Conservation (phyloP, 2,797 vertebrate genomes). For the Ibycter americanus region DNA sequence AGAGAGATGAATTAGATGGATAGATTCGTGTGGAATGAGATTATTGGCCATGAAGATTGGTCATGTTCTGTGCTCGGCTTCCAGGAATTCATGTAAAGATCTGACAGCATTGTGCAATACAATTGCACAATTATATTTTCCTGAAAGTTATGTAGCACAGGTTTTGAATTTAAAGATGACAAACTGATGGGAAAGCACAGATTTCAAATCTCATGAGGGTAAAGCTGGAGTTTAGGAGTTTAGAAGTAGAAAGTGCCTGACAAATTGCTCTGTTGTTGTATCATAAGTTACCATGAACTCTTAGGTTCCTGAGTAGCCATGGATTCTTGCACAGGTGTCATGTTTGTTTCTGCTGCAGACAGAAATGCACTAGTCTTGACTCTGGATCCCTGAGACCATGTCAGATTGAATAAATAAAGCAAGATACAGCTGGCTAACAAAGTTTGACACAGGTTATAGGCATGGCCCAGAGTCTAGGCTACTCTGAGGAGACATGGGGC, state of each 20-base stretch:
- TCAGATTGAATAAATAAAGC: slow-evolving; percentile 27
- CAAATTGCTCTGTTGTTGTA: not conserved
- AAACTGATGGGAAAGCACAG: not conserved
- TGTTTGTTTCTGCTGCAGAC: slow-evolving; percentile 10
- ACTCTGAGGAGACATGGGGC: not conserved
- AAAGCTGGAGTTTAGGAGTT: not conserved
- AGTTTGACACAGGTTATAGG: slow-evolving; percentile 11
- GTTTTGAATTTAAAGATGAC: slow-evolving; percentile 7
- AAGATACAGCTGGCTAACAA: not conserved
- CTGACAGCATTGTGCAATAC: not conserved
- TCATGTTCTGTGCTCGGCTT: not conserved
- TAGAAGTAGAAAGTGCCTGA: not conserved
- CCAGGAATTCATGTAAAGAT: not conserved
- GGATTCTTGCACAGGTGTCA: slow-evolving; percentile 24
- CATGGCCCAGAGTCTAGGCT: not conserved
- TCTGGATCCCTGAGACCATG: not conserved
- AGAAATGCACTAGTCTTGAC: not conserved
- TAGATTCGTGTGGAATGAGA: not conserved
- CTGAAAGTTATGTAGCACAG: not conserved
- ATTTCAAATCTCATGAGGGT: not conserved
- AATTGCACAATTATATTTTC: not conserved
- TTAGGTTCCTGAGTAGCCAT: slow-evolving; percentile 4
- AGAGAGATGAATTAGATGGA: not conserved
- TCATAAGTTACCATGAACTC: not conserved
- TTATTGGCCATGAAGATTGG: not conserved